phyloP scores from a whole-genome alignment of 2,797 vertebrate species.

The Poeciliopsis paucimaculata region DNA sequence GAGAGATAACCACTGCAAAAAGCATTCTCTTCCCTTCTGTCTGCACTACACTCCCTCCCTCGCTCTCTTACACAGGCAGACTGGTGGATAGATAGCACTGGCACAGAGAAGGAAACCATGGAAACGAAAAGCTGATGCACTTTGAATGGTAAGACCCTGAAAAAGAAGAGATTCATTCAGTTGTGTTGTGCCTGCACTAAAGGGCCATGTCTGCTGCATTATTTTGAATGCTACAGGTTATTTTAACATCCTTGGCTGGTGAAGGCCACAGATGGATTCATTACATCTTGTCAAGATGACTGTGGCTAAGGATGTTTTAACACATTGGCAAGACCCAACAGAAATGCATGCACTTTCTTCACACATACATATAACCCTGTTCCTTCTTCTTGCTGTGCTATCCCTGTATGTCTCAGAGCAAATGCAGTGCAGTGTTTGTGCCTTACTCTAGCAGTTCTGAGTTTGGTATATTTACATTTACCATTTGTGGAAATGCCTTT shows the following conservation, averaged over 20 bases:
- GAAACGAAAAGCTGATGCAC: conserved; percentile 79
- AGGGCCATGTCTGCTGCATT: conserved; percentile 62
- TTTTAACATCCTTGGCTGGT: conserved; percentile 45
- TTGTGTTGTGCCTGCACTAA: conserved; percentile 56
- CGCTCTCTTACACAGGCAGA: conserved; percentile 53
- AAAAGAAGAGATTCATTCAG: conserved; percentile 77
- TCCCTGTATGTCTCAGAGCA: not conserved
- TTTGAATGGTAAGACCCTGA: conserved; percentile 79
- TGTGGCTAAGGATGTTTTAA: conserved; percentile 40
- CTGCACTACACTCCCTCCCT: conserved; percentile 18
- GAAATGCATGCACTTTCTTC: conserved; percentile 7
- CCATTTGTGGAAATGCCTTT: conserved; percentile 34
- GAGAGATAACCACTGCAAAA: conserved; percentile 73
- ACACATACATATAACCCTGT: conserved; percentile 16
- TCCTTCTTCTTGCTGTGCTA: conserved; percentile 4
- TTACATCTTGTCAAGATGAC: conserved; percentile 51
- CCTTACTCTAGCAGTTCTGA: conserved; percentile 28
- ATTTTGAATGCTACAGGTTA: conserved; percentile 61
- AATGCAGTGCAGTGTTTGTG: not conserved
- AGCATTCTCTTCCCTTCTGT: conserved; percentile 42
- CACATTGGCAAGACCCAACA: conserved; percentile 23
- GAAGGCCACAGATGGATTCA: conserved; percentile 50
- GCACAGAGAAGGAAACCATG: conserved; percentile 76
- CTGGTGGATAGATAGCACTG: conserved; percentile 71
- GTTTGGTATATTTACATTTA: conserved; percentile 33